These are phyloP conservation scores for Mycetomoellerius zeteki DNA, from an alignment of 1,140 invertebrate species.

Conservation along the genomic window DNA sequence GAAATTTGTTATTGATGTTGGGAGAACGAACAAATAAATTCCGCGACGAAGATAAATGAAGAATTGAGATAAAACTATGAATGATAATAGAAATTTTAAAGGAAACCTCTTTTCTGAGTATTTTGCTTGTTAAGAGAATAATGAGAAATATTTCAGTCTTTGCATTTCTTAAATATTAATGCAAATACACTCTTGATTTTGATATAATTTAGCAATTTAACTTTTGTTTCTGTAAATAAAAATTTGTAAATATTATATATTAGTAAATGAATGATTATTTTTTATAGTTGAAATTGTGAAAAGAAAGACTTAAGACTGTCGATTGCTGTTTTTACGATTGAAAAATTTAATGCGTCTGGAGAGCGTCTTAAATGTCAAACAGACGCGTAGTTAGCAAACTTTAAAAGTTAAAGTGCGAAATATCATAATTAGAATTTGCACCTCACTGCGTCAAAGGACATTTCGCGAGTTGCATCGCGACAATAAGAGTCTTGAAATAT, in stretches of 20 bases:
- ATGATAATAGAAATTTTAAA: not conserved
- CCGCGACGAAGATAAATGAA: slow-evolving; percentile 25
- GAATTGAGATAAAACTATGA: not conserved
- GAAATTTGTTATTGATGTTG: slow-evolving; percentile 2
- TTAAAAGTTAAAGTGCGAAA: slow-evolving; percentile 31
- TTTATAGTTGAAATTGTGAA: not conserved
- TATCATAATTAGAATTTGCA: slow-evolving; percentile 45
- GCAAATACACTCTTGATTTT: not conserved
- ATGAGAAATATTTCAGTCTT: not conserved
- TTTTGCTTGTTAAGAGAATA: not conserved
- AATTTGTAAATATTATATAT: slow-evolving; percentile 11
- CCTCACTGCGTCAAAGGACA: not conserved
- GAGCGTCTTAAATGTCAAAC: slow-evolving; percentile 37
- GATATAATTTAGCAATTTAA: not conserved
- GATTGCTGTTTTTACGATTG: not conserved
- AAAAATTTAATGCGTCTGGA: not conserved
- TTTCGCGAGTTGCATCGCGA: not conserved
- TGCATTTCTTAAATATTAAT: not conserved
- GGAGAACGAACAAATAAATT: not conserved
- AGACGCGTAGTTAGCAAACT: slow-evolving; percentile 14
- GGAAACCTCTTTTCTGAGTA: not conserved
- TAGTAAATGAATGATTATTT: not conserved
- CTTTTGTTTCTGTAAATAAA: not conserved
- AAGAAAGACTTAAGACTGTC: not conserved
- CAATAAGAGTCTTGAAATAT: slow-evolving; percentile 11